Conservation (phyloP, 2,888 invertebrate genomes). For the Operophtera brumata region DNA sequence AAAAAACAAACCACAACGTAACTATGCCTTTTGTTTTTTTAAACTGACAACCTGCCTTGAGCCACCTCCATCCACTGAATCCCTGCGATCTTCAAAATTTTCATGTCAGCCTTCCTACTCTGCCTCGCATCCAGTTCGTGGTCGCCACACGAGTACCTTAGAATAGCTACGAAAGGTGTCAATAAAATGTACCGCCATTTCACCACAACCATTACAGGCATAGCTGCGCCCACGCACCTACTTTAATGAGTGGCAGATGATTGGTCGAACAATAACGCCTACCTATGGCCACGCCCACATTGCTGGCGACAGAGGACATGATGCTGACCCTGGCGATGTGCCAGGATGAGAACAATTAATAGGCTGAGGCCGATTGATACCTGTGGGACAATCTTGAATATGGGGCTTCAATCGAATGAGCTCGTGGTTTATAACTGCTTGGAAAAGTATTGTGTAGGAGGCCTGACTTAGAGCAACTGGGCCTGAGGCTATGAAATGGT, state of each 20-base stretch:
- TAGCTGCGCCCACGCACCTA: conserved; percentile 27
- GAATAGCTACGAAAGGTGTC: not conserved
- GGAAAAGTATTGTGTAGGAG: too few relatives aligned
- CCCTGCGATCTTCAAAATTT: too few relatives aligned
- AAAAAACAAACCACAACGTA: too few relatives aligned
- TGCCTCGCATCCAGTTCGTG: too few relatives aligned
- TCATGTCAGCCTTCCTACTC: too few relatives aligned
- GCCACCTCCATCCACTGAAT: too few relatives aligned
- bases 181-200: conserved; percentile 6
- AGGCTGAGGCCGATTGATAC: not conserved
- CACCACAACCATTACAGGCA: conserved; percentile 5
- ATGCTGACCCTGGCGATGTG: conserved; percentile 14
- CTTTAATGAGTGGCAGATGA: conserved; percentile 20
- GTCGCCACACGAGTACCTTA: too few relatives aligned
- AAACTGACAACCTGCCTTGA: too few relatives aligned
- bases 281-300: conserved; percentile 23
- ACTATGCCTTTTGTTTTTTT: too few relatives aligned
- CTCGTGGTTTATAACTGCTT: too few relatives aligned
- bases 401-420: not conserved
- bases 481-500: too few relatives aligned
- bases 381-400: not conserved
- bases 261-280: conserved; percentile 33
- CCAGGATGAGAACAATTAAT: conserved; percentile 14
- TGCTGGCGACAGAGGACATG: conserved; percentile 15
- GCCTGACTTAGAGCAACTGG: too few relatives aligned